Evolutionary conservation across 2,797 vertebrate genomes (phyloP), one percentile per base, ranked within the genome.

Genomic region (Poeciliopsis presidionis): DNA sequence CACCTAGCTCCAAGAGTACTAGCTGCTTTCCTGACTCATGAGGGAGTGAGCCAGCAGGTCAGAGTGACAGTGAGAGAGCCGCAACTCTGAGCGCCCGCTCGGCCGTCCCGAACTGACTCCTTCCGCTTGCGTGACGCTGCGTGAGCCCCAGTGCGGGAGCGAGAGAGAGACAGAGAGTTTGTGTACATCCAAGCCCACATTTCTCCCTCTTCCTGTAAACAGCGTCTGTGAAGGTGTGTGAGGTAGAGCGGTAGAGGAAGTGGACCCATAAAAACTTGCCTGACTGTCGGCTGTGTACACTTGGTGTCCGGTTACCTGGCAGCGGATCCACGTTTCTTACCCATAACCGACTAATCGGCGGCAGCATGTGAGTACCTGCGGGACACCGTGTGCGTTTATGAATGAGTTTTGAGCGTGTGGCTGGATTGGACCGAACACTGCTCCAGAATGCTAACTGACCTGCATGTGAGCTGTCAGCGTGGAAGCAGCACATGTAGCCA

Each of bases 281-380:
- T 82, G 79, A 81, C 84, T 83, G 90, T 86, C 73, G 79, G 79
- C 84, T 85, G 90, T 85, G 72, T 85, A 91, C 91, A 89, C 25
- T 87, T 82, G 90, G 91, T 84, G 89, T 93, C 91, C 87, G 81
- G 89, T 91, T 89, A 87, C 85, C 71, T 74, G 73, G 55, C 86
- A 77, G 90, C 63, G 91, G 93, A 92, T 79, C 86, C 76, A 25
- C 83, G 28, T 49, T 84, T 28, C 67, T 84, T 55, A 76, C 80
- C 69, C 87, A 80, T 55, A n/a, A 77, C 81, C 84, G 41, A n/a
- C 51, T n/a, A 25, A 59, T n/a, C 45, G 79, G 81, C 90, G 63
- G 30, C 84, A 84, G 79, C 91, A 93, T 79, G 94, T 94, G 91
- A 94, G 94, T 94, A 94, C 90, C 39, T 72, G 83, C 16, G 46